Percentiles rank a stretch among this genome's conserved stretches.
phyloP scores from a whole-genome alignment of 2,888 invertebrate species.

The Nephrotoma guestfalica region DNA sequence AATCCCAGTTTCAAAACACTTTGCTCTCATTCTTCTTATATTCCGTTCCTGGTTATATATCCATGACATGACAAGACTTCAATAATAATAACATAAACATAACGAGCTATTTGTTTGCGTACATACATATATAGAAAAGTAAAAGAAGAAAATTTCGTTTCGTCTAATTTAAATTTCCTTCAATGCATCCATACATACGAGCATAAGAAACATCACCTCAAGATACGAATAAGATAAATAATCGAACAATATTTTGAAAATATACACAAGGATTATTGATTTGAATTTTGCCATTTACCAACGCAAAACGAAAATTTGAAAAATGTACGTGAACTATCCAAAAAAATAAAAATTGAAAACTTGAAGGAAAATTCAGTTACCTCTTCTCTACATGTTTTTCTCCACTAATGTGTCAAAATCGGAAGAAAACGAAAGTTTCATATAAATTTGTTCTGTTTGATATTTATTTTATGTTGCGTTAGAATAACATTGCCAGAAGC shows the following conservation, averaged over 20 bases:
- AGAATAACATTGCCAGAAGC: not conserved
- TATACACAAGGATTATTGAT: not conserved
- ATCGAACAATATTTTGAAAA: not conserved
- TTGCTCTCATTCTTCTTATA: not conserved
- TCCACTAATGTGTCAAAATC: not conserved
- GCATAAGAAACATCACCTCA: not conserved
- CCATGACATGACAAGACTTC: not conserved
- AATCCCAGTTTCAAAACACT: not conserved
- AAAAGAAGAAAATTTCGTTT: not conserved
- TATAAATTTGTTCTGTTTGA: not conserved
- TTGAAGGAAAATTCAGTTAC: not conserved
- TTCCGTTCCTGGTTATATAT: not conserved
- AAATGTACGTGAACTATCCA: not conserved
- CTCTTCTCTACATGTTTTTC: not conserved
- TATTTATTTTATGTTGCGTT: not conserved
- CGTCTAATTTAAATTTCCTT: not conserved
- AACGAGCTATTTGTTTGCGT: not conserved
- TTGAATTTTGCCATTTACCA: not conserved
- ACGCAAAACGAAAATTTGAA: not conserved
- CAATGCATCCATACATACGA: not conserved
- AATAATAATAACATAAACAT: not conserved
- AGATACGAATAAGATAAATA: not conserved
- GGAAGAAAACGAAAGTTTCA: not conserved
- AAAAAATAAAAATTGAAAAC: not conserved
- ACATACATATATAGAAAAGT: not conserved